phyloP scores from a whole-genome alignment of 2,888 invertebrate genomes.

The Netelia melanura region DNA sequence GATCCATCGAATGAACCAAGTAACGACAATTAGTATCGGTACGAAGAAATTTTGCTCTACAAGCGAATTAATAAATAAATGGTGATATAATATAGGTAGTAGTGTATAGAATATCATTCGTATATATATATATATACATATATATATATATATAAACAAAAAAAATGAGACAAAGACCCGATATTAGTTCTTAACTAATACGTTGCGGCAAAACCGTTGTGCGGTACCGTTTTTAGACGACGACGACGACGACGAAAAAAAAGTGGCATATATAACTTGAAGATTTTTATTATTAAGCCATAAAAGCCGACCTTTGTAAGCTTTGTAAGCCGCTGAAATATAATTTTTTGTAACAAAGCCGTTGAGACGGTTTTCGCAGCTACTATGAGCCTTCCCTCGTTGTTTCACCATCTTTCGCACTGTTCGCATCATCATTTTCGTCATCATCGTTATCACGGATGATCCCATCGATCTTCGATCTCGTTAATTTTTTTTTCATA shows the following conservation, averaged over 20 bases:
- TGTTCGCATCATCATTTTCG: constrained; percentile 13
- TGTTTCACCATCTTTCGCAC: constrained; percentile 29
- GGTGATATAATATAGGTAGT: constrained; percentile 45
- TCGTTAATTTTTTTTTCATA: constrained; percentile 29
- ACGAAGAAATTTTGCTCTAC: constrained; percentile 14
- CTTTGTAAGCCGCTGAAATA: constrained; percentile 74
- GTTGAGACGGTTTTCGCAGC: constrained; percentile 14
- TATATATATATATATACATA: not conserved
- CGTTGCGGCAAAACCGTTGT: constrained; percentile 9
- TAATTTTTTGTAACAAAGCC: constrained; percentile 76
- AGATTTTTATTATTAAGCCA: constrained; percentile 13
- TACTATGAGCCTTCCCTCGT: constrained; percentile 29
- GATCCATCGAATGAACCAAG: not conserved
- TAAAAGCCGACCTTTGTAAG: constrained; percentile 71
- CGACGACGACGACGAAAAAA: not conserved
- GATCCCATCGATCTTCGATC: constrained; percentile 25
- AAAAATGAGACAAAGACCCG: constrained; percentile 30
- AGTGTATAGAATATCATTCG: not conserved
- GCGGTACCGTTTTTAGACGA: constrained; percentile 14
- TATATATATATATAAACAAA: not conserved
- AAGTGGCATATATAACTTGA: not conserved
- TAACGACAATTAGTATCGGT: not conserved
- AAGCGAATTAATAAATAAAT: constrained; percentile 7
- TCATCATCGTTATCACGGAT: constrained; percentile 1
- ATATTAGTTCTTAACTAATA: constrained; percentile 41